These are phyloP conservation scores for Taphrorychus bicolor DNA, from an alignment of 2,888 invertebrate genomes.

Conservation along the genomic window DNA sequence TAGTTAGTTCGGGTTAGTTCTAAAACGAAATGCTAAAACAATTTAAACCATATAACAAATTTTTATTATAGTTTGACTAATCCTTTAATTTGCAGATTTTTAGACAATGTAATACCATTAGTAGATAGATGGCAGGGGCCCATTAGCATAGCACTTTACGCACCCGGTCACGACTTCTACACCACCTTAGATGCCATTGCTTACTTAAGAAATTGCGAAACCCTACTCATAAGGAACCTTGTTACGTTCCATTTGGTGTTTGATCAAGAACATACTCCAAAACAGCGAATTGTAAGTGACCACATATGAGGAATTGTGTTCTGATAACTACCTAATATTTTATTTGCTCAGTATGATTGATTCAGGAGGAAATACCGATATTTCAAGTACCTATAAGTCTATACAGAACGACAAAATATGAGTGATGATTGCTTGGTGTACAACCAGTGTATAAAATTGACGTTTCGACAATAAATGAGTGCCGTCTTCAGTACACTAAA, in stretches of 20 bases:
- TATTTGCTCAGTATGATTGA: too few species aligned
- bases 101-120: conserved; percentile 83
- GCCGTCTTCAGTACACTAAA: too few species aligned
- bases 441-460: too few species aligned
- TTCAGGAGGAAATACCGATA: too few species aligned
- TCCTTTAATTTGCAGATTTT: conserved; percentile 75
- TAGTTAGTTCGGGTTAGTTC: too few species aligned
- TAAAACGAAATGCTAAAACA: too few species aligned
- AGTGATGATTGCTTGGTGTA: too few species aligned
- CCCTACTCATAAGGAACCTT: conserved; percentile 73
- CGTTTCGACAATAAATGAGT: too few species aligned
- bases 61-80: too few species aligned
- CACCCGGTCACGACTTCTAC: conserved; percentile 80
- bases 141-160: conserved; percentile 81
- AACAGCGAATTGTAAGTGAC: background rate
- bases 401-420: too few species aligned
- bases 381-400: too few species aligned
- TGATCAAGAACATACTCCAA: conserved; percentile 78
- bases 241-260: conserved; percentile 89
- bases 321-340: background rate
- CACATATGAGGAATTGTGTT: background rate
- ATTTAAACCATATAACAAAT: too few species aligned
- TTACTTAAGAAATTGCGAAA: conserved; percentile 76
- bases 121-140: conserved; percentile 85
- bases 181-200: conserved; percentile 78